phyloP scores from a whole-genome alignment of 2,888 invertebrate genomes.

The Cataglyphis livida region DNA sequence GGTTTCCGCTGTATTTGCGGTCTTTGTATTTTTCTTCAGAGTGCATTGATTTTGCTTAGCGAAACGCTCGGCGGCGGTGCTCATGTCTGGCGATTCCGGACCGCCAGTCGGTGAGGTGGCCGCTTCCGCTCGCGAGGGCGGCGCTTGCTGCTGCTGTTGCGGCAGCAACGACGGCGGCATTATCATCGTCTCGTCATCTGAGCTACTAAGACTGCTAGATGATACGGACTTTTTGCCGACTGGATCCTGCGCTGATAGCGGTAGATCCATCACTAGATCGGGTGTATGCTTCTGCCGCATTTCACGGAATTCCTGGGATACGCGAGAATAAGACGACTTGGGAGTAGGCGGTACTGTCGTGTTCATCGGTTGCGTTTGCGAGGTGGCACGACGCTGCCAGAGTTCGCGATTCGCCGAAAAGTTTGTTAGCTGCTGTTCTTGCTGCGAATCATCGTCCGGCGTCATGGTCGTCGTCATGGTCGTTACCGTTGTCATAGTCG shows the following conservation, averaged over 20 bases:
- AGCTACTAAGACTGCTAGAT: conserved; percentile 83
- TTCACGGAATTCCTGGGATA: conserved; percentile 85
- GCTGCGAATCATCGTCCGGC: conserved; percentile 66
- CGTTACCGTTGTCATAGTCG: conserved; percentile 7
- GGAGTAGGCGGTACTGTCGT: conserved; percentile 72
- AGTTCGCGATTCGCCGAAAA: conserved; percentile 87
- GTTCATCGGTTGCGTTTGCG: conserved; percentile 85
- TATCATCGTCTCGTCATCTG: conserved; percentile 83
- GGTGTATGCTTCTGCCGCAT: conserved; percentile 89
- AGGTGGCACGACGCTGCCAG: conserved; percentile 88
- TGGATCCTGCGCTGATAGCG: conserved; percentile 86
- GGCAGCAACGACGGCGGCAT: conserved; percentile 52
- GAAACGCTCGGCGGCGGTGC: conserved; percentile 92
- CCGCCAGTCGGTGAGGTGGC: conserved; percentile 83
- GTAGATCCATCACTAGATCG: conserved; percentile 94
- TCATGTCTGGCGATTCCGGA: conserved; percentile 89
- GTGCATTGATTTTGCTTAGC: conserved; percentile 93
- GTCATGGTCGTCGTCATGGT: conserved; percentile 51
- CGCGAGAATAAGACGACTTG: conserved; percentile 84
- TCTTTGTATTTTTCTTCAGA: conserved; percentile 90
- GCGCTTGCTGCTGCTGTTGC: conserved; percentile 62
- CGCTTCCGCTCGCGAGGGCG: conserved; percentile 79
- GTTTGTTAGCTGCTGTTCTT: conserved; percentile 77
- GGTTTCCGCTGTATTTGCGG: conserved; percentile 39
- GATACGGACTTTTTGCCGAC: conserved; percentile 81